Conservation (phyloP, 2,797 vertebrate species). For the Myotis planiceps region DNA sequence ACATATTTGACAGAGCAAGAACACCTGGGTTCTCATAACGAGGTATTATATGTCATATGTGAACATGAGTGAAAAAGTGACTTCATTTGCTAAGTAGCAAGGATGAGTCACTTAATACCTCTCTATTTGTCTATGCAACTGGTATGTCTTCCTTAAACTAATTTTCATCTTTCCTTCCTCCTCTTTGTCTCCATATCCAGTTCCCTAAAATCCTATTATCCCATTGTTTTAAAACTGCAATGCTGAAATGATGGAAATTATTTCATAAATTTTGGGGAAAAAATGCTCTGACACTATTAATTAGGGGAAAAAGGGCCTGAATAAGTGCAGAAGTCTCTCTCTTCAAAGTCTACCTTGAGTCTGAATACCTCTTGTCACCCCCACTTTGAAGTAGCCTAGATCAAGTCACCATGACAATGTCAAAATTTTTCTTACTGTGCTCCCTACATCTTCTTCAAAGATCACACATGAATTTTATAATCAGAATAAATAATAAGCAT, state of each 20-base stretch:
- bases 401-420: background rate
- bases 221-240: background rate
- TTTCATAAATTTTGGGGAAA: background rate
- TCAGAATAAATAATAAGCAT: background rate
- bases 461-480: background rate
- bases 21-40: background rate
- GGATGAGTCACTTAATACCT: background rate
- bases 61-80: background rate
- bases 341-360: background rate
- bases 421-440: background rate
- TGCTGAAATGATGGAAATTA: background rate
- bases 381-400: background rate
- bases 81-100: background rate
- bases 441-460: background rate
- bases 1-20: background rate
- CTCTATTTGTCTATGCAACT: background rate
- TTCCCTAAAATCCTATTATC: background rate
- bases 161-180: background rate
- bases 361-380: background rate
- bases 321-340: background rate
- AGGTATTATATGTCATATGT: accelerated
- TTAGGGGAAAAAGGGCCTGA: background rate
- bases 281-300: background rate
- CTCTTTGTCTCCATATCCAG: background rate
- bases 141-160: background rate